Evolutionary conservation across 1,140 invertebrate genomes (phyloP), one percentile per base, ranked within the genome.

Genomic region (Procambarus clarkii): DNA sequence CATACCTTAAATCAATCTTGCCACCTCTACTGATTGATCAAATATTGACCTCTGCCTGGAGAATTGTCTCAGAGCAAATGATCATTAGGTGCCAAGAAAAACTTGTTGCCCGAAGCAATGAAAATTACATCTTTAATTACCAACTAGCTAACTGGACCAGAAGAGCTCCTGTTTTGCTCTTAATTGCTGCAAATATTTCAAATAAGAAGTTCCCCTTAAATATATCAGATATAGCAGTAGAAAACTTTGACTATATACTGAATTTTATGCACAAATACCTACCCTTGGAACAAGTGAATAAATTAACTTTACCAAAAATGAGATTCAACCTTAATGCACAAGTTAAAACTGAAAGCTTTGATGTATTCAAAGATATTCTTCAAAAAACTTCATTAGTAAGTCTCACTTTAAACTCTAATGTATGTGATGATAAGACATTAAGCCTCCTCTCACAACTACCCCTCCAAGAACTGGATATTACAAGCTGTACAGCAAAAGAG

Each of bases 391-490:
- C 74, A 13, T 60, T 87, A 58, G 85, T 87, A 5, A 87, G 76
- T 60, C 50, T 87, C 18, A 44, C 50, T 15, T 60, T 87, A 34
- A 46, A 79, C 76, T 58, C 77, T 18, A 54, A 77, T 21, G 18
- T 79, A 13, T 77, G 54, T 44, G 46, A 54, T 79, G 76, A 85
- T 64, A 69, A 24, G 4, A 64, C 58, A 5, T 58, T 91, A 64
- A 78, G 64, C 44, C 18, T 76, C 2, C n/a, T 91, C 2, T 91
- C 88, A 24, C 50, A 78, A 50, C 11, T 91, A 3, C 46, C 88
- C 2, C 54, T 91, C 34, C 81, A 91, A 79, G 88, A 91, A 24
- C 81, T 91, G 46, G 58, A 85, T 46, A 79, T 91, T 46, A 34
- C 50, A 46, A 74, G 81, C 34, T 78, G 76, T 79, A 34, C 82